Evolutionary conservation across 1,140 invertebrate genomes (phyloP).

Genomic region (Pectinophora gossypiella): DNA sequence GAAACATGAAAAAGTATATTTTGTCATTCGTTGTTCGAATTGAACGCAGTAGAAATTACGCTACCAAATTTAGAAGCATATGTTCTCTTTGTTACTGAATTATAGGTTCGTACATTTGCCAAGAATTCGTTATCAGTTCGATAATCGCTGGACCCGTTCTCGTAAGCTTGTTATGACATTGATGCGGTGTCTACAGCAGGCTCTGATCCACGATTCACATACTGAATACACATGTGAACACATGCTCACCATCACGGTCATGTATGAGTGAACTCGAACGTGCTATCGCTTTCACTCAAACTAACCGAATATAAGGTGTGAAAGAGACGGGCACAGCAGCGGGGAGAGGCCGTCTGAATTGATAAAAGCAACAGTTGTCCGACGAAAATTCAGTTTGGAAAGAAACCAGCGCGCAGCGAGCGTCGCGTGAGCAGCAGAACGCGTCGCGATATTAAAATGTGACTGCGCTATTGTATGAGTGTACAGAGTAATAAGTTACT

Average conservation of each 20-base stretch:
- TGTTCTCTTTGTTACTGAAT: background rate
- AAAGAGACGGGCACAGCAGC: conserved; percentile 39
- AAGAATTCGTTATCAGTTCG: background rate
- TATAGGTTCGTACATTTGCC: background rate
- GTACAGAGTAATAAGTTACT: conserved; percentile 35
- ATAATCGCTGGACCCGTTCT: conserved; percentile 2
- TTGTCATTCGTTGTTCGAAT: too few relatives aligned
- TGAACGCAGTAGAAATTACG: too few relatives aligned
- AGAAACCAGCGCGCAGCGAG: conserved; percentile 34
- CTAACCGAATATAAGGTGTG: conserved; percentile 18
- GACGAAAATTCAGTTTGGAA: conserved; percentile 63
- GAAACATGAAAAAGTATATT: too few relatives aligned
- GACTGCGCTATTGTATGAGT: conserved; percentile 55
- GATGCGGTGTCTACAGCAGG: conserved; percentile 18
- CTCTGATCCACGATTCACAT: conserved; percentile 16
- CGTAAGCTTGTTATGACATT: conserved; percentile 3
- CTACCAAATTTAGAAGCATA: too few relatives aligned
- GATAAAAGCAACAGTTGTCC: conserved; percentile 71
- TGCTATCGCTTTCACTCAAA: conserved; percentile 42
- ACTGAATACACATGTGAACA: conserved; percentile 8
- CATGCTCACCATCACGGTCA: conserved; percentile 13
- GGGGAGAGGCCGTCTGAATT: conserved; percentile 58
- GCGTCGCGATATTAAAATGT: conserved; percentile 60
- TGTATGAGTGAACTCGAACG: conserved; percentile 25
- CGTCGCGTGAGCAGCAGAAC: conserved; percentile 24